Conservation (phyloP, 2,888 invertebrate species). For the Dasypogon diadema region DNA sequence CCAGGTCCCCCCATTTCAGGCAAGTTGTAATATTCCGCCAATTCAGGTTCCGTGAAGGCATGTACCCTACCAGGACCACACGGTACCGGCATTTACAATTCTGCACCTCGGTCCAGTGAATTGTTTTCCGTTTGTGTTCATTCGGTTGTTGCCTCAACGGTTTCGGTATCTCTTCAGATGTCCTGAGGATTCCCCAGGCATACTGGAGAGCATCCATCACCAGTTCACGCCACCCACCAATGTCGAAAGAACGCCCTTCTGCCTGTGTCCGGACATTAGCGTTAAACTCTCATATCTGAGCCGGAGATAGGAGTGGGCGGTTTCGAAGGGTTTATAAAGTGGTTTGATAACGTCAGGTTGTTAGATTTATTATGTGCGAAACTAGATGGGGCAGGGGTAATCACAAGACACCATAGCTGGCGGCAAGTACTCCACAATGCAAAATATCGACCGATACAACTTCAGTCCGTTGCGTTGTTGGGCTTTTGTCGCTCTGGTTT, state of each 20-base stretch:
- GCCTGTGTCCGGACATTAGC: slow-evolving; percentile 2
- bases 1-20: background rate
- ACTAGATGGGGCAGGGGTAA: slow-evolving; percentile 34
- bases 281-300: background rate
- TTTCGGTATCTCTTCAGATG: slow-evolving; percentile 12
- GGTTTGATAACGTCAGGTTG: slow-evolving; percentile 54
- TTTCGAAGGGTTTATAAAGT: slow-evolving; percentile 39
- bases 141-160: slow-evolving; percentile 16
- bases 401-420: slow-evolving; percentile 3
- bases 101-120: slow-evolving; percentile 29
- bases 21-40: slow-evolving; percentile 6
- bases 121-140: slow-evolving; percentile 26
- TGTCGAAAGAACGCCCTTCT: slow-evolving; percentile 30
- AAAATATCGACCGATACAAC: slow-evolving; percentile 23
- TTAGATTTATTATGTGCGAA: slow-evolving; percentile 55
- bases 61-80: slow-evolving; percentile 11
- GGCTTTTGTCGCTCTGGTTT: too few species aligned
- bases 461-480: background rate
- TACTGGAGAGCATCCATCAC: slow-evolving; percentile 43
- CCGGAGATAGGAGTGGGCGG: slow-evolving; percentile 33
- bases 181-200: slow-evolving; percentile 29
- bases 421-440: background rate
- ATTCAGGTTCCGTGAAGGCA: slow-evolving; percentile 20
- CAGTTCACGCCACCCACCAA: slow-evolving; percentile 17
- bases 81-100: slow-evolving; percentile 43